phyloP scores from a whole-genome alignment of 2,888 invertebrate species.

The Exephanes ischioxanthus region DNA sequence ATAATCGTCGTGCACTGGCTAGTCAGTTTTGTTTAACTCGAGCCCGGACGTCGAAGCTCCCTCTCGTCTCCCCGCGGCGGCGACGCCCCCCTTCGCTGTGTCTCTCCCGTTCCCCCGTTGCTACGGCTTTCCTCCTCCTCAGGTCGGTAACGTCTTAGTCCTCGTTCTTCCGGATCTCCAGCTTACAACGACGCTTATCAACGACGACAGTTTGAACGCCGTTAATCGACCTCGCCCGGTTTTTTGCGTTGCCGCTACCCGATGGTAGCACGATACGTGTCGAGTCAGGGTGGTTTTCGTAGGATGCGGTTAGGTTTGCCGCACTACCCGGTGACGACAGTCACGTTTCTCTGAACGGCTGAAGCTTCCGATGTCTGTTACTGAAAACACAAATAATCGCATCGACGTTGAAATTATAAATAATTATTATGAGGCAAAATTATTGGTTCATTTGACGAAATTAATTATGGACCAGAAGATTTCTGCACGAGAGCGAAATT shows the following conservation, averaged over 20 bases:
- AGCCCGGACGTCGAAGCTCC: constrained; percentile 31
- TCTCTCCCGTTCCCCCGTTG: constrained; percentile 58
- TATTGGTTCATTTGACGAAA: no score
- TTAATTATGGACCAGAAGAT: no score
- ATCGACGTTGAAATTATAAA: neutral
- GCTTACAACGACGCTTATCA: constrained; percentile 59
- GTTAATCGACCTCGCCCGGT: constrained; percentile 77
- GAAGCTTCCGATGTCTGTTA: constrained; percentile 98
- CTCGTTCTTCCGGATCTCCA: constrained; percentile 79
- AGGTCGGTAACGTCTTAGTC: constrained; percentile 82
- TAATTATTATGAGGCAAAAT: neutral
- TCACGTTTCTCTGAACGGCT: constrained; percentile 99
- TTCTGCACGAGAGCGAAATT: no score
- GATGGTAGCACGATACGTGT: constrained; percentile 80
- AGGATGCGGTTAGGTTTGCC: constrained; percentile 82
- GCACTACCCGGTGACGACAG: constrained; percentile 86
- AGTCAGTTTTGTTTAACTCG: constrained; percentile 17
- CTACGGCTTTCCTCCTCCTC: constrained; percentile 71
- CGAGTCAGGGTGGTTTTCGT: constrained; percentile 83
- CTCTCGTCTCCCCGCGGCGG: constrained; percentile 34
- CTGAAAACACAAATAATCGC: constrained; percentile 80
- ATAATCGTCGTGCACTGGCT: neutral
- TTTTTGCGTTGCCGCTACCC: constrained; percentile 74
- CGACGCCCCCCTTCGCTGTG: constrained; percentile 46
- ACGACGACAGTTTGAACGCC: constrained; percentile 80